A percentile compares a stretch with the other conserved stretches of the same genome.
Conservation (phyloP, 2,888 invertebrate genomes). For the Troides aeacus region DNA sequence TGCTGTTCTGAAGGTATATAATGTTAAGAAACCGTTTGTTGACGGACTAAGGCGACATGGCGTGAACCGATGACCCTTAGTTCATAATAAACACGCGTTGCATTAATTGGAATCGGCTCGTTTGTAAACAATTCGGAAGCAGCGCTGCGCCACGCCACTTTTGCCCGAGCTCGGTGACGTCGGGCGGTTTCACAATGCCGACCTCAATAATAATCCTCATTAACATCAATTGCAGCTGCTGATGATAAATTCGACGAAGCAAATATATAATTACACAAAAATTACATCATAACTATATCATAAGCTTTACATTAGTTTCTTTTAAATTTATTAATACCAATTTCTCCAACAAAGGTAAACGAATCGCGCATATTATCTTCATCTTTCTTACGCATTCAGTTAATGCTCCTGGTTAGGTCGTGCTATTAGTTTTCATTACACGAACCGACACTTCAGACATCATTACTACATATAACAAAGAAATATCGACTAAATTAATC, state of each 20-base stretch:
- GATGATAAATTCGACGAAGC: constrained; percentile 10
- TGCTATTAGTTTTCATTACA: neutral
- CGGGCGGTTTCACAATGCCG: constrained; percentile 24
- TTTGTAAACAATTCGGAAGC: constrained; percentile 28
- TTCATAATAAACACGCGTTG: constrained; percentile 9
- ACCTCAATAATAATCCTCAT: constrained; percentile 29
- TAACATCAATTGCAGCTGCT: constrained; percentile 17
- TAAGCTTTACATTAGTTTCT: neutral
- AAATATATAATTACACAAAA: neutral
- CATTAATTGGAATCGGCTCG: constrained; percentile 25
- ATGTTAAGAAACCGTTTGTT: neutral
- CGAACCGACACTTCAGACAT: neutral
- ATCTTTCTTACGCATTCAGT: neutral
- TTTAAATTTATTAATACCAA: neutral
- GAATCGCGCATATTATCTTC: neutral
- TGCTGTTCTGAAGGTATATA: constrained; percentile 81
- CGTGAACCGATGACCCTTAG: neutral
- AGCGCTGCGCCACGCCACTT: constrained; percentile 14
- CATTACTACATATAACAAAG: neutral
- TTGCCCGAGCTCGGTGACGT: constrained; percentile 20
- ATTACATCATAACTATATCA: too few species aligned
- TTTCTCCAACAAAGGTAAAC: neutral
- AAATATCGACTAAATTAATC: neutral
- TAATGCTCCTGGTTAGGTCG: neutral
- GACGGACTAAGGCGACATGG: neutral